Percentiles rank a stretch among this genome's conserved stretches.
Conservation (phyloP, 2,113 vertebrate species). For the Upupa epops region DNA sequence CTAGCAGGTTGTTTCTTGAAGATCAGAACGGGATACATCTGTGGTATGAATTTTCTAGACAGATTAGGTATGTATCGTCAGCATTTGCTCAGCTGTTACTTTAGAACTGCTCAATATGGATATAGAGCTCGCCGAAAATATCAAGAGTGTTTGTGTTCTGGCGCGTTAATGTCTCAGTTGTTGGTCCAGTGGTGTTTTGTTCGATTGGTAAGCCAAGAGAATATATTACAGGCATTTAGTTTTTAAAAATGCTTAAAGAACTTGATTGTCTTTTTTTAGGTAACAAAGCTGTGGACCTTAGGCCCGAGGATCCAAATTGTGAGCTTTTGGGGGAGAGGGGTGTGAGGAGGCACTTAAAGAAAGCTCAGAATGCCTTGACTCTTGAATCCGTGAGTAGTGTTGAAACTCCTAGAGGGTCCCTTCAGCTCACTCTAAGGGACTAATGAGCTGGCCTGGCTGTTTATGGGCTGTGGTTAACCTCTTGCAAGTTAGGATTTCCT, state of each 20-base stretch:
- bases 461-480: slow-evolving; percentile 68
- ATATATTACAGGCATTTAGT: background rate
- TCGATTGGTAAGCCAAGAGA: background rate
- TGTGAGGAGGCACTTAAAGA: background rate
- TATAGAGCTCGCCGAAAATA: background rate
- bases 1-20: background rate
- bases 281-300: background rate
- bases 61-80: background rate
- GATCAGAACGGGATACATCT: background rate
- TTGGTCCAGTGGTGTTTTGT: background rate
- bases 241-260: background rate
- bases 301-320: background rate
- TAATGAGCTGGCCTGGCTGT: slow-evolving; percentile 60
- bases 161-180: background rate
- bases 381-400: background rate
- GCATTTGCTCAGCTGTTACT: background rate
- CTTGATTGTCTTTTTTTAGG: background rate
- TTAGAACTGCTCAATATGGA: background rate
- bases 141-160: background rate
- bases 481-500: slow-evolving; percentile 71
- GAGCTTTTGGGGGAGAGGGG: background rate
- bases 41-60: background rate
- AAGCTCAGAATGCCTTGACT: background rate
- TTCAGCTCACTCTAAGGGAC: slow-evolving; percentile 40
- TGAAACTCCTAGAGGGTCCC: slow-evolving; percentile 48